A percentile compares a stretch with the other conserved stretches of the same genome.
phyloP scores from a whole-genome alignment of 2,888 invertebrate species.

The Andrena flavipes region DNA sequence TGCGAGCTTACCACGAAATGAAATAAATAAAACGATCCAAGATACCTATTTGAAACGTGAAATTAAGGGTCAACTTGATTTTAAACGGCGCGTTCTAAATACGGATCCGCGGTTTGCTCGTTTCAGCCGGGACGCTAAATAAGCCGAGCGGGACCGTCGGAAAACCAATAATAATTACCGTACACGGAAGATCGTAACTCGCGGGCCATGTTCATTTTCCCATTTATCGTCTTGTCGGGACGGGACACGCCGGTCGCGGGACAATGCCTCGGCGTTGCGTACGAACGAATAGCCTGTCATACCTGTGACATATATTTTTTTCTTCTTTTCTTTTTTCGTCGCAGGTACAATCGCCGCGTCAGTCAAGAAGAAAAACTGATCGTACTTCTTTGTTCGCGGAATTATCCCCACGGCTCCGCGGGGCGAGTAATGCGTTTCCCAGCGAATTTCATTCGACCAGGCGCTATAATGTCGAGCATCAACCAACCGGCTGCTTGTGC shows the following conservation, averaged over 20 bases:
- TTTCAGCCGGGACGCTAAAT: constrained; percentile 24
- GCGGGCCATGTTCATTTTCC: constrained; percentile 52
- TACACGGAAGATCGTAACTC: constrained; percentile 57
- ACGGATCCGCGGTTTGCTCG: neutral
- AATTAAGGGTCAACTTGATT: neutral
- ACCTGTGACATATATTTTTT: constrained; percentile 62
- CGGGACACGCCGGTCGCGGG: constrained; percentile 35
- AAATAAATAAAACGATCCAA: neutral
- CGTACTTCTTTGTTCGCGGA: constrained; percentile 61
- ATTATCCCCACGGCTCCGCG: constrained; percentile 27
- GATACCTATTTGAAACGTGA: neutral
- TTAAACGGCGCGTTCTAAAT: constrained; percentile 5
- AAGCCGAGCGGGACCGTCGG: constrained; percentile 14
- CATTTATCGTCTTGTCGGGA: constrained; percentile 57
- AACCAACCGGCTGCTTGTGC: neutral
- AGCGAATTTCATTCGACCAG: constrained; percentile 4
- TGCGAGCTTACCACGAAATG: neutral
- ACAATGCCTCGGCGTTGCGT: constrained; percentile 58
- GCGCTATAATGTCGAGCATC: neutral
- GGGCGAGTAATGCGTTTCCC: constrained; percentile 29
- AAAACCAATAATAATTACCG: constrained; percentile 61
- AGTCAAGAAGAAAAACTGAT: constrained; percentile 63
- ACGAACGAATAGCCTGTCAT: constrained; percentile 67
- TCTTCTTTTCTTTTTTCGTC: constrained; percentile 16
- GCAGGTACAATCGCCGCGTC: constrained; percentile 56